Conservation (phyloP, 2,888 invertebrate species). For the Dorcus hopei region DNA sequence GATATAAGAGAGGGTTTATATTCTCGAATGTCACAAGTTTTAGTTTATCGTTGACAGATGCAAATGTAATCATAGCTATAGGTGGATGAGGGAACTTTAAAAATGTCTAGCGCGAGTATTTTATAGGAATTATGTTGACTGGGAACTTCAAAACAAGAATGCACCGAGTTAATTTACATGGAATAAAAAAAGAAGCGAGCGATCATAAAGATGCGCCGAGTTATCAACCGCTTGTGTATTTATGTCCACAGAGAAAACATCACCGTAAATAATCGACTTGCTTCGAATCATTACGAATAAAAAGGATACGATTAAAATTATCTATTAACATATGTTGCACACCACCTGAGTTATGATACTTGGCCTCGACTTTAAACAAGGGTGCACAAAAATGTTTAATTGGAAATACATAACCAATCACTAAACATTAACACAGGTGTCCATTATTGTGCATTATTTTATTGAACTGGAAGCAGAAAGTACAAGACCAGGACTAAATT, state of each 20-base stretch:
- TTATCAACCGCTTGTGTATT: no score
- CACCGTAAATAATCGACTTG: constrained; percentile 24
- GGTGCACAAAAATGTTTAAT: no score
- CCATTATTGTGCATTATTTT: no score
- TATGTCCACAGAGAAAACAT: constrained; percentile 11
- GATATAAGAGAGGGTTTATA: background rate
- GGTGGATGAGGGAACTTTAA: constrained; percentile 21
- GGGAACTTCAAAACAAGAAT: constrained; percentile 17
- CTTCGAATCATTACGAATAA: constrained; percentile 27
- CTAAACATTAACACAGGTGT: no score
- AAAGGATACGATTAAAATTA: constrained; percentile 33
- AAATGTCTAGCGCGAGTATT: constrained; percentile 17
- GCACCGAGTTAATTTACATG: constrained; percentile 17
- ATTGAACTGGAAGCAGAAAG: no score
- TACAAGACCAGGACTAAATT: no score
- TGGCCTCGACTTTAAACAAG: no score
- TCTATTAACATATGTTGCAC: constrained; percentile 34
- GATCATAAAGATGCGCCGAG: background rate
- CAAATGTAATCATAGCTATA: constrained; percentile 35
- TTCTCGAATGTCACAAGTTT: constrained; percentile 4
- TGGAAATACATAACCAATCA: no score
- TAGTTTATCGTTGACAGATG: constrained; percentile 34
- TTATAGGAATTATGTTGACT: constrained; percentile 18
- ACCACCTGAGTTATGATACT: background rate
- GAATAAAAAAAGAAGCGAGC: constrained; percentile 9